Evolutionary conservation across 2,888 invertebrate species (phyloP).

Genomic region (Notodonta ziczac): DNA sequence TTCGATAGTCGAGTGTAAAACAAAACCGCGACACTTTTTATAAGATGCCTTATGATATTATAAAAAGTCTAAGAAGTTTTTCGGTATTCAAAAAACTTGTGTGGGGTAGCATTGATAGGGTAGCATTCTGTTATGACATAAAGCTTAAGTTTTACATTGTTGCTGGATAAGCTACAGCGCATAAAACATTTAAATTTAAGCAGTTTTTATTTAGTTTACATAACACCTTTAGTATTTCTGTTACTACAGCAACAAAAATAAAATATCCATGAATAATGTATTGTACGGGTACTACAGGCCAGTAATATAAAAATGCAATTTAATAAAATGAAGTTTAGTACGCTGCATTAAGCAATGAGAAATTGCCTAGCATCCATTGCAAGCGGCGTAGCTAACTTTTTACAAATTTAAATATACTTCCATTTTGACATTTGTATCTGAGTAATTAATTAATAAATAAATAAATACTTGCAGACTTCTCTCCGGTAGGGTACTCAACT

Average conservation of each 20-base stretch:
- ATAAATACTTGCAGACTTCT: background rate
- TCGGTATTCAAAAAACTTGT: slow-evolving; percentile 60
- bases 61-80: slow-evolving; percentile 61
- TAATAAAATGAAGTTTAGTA: slow-evolving; percentile 2
- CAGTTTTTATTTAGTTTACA: slow-evolving; percentile 26
- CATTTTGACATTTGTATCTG: slow-evolving; percentile 1
- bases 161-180: slow-evolving; percentile 35
- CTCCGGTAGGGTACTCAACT: no score
- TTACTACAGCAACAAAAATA: slow-evolving; percentile 33
- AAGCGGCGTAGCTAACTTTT: background rate
- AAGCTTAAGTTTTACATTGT: slow-evolving; percentile 16
- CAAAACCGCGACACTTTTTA: slow-evolving; percentile 68
- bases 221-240: slow-evolving; percentile 28
- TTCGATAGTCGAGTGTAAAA: slow-evolving; percentile 57
- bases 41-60: slow-evolving; percentile 63
- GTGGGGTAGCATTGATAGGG: slow-evolving; percentile 26
- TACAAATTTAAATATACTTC: background rate
- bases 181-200: slow-evolving; percentile 17
- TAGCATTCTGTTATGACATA: slow-evolving; percentile 36
- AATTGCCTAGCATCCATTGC: slow-evolving; percentile 5
- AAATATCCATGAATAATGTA: slow-evolving; percentile 18
- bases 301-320: slow-evolving; percentile 3
- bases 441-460: background rate
- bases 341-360: background rate
- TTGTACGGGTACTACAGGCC: background rate